These are phyloP conservation scores for Phalacrocorax pelagicus DNA, from an alignment of 2,113 vertebrate species.

Conservation along the genomic window DNA sequence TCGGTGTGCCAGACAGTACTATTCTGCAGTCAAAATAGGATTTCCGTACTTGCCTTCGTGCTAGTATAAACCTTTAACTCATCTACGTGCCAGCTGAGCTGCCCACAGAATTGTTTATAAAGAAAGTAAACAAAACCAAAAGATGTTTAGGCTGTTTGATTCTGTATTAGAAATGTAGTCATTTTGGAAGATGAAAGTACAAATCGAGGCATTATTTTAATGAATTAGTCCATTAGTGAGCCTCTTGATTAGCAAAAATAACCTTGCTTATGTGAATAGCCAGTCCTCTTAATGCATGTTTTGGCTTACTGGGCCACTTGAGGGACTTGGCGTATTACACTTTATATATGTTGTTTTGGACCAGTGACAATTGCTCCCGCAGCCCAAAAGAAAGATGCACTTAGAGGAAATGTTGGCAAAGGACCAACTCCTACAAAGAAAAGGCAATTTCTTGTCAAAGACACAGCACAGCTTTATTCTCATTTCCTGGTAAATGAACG, in stretches of 20 bases:
- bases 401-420: slow-evolving; percentile 30
- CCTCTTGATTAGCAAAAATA: slow-evolving; percentile 27
- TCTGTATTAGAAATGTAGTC: slow-evolving; percentile 9
- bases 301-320: slow-evolving; percentile 29
- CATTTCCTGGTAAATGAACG: slow-evolving; percentile 44
- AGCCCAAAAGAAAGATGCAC: slow-evolving; percentile 44
- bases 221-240: slow-evolving; percentile 35
- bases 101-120: background rate
- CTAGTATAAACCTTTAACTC: slow-evolving; percentile 10
- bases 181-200: slow-evolving; percentile 43
- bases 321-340: slow-evolving; percentile 29
- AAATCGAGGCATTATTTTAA: slow-evolving; percentile 47
- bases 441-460: slow-evolving; percentile 42
- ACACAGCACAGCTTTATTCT: slow-evolving; percentile 30
- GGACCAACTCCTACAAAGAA: slow-evolving; percentile 18
- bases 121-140: slow-evolving; percentile 1
- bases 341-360: slow-evolving; percentile 60
- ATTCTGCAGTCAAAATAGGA: background rate
- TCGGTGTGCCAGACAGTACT: background rate
- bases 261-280: slow-evolving; percentile 28
- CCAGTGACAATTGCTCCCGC: slow-evolving; percentile 40
- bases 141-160: background rate
- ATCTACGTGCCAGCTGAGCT: background rate
- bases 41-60: background rate
- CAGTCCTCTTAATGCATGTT: slow-evolving; percentile 43